Conservation (phyloP, 2,888 invertebrate species). For the Pilophorus perplexus region DNA sequence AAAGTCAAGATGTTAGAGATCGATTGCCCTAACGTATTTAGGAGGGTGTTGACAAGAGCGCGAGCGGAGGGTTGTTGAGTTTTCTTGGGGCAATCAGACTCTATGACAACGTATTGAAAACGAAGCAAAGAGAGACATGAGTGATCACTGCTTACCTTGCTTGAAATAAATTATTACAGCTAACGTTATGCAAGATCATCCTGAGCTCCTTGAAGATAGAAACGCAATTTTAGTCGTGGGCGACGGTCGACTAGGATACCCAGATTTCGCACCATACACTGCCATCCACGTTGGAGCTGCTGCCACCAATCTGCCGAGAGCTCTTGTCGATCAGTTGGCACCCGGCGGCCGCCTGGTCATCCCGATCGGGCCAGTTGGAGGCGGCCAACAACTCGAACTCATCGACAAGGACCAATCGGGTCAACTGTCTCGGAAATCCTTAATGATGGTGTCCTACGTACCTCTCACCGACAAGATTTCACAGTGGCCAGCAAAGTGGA, state of each 20-base stretch:
- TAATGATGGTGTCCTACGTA: constrained; percentile 97
- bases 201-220: constrained; percentile 64
- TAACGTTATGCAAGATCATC: constrained; percentile 75
- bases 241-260: constrained; percentile 79
- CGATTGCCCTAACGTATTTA: too few species aligned
- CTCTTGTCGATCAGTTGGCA: constrained; percentile 80
- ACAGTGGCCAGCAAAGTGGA: constrained; percentile 53
- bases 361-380: constrained; percentile 81
- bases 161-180: too few species aligned
- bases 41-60: too few species aligned
- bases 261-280: constrained; percentile 73
- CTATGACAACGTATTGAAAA: too few species aligned
- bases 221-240: constrained; percentile 72
- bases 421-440: constrained; percentile 64
- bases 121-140: too few species aligned
- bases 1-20: too few species aligned
- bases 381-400: constrained; percentile 80
- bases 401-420: constrained; percentile 85
- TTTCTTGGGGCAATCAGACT: too few species aligned
- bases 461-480: constrained; percentile 82
- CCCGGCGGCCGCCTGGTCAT: constrained; percentile 87
- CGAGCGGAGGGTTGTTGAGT: too few species aligned
- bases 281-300: constrained; percentile 92
- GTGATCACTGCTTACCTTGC: too few species aligned
- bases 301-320: constrained; percentile 69